Base-by-base conservation (phyloP, 2,113 vertebrate genomes). In the Orthonyx spaldingii region DNA sequence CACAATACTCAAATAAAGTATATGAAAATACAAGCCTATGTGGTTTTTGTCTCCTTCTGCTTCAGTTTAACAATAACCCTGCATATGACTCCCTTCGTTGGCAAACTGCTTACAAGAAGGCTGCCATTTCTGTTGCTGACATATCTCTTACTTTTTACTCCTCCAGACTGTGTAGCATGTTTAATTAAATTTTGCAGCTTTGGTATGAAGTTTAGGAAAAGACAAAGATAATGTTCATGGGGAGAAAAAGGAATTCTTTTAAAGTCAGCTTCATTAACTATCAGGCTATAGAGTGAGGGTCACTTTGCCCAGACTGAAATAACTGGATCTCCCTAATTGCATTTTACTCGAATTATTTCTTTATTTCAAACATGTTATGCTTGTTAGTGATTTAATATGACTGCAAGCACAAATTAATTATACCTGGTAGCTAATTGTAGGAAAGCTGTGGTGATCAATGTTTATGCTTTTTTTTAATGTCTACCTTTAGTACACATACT, bases 331-430 rank as follows among this genome's bases (percentile, higher is more conserved):
- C 42, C 39, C 59, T 96, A 97, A 97, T 94, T 97, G 93, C 92
- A 75, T 96, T 97, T 96, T 96, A 82, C 89, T 96, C 69, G 59
- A 97, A 95, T 97, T 95, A 94, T 94, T 97, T 95, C 90, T 94
- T 97, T 97, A 93, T 97, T 97, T 96, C 84, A 94, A 97, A 89
- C 95, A 92, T 89, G 94, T 94, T 97, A 96, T 88, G 94, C 94
- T 97, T 96, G 80, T 97, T 97, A 96, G 90, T 84, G 76, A 87
- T 97, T 96, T 95, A 96, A 96, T 93, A 92, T 95, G 64, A 61
- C 97, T 95, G 74, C 82, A 79, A 96, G 94, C 93, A 96, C 60
- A 94, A 84, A 94, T 90, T 97, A 97, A 97, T 97, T 96, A 96
- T 87, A 96, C 92, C 93, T 97, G 88, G 91, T 65, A n/a, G 92